Percentiles rank a stretch among this genome's conserved stretches.
These are phyloP conservation scores for Takifugu bimaculatus DNA, from an alignment of 2,113 vertebrate genomes.

Conservation along the genomic window DNA sequence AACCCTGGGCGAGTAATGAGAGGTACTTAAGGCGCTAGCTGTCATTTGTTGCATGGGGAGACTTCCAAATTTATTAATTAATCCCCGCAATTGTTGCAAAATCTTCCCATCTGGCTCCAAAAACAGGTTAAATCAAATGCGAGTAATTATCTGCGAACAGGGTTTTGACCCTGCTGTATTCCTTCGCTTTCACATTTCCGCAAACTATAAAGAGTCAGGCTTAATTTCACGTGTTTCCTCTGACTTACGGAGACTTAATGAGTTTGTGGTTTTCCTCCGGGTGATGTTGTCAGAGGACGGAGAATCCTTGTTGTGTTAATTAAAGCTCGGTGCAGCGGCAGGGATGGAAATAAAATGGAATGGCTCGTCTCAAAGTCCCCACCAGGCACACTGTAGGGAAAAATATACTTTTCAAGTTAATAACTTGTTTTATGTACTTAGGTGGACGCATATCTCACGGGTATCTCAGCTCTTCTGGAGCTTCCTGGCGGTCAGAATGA, in stretches of 20 bases:
- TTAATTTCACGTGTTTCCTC: constrained; percentile 49
- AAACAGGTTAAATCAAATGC: constrained; percentile 41
- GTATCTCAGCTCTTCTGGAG: constrained; percentile 12
- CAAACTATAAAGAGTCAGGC: constrained; percentile 54
- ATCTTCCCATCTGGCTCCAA: constrained; percentile 22
- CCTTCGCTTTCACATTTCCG: constrained; percentile 56
- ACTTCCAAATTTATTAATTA: constrained; percentile 12
- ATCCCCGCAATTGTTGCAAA: constrained; percentile 6
- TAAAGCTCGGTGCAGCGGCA: constrained; percentile 54
- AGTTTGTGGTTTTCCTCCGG: constrained; percentile 62
- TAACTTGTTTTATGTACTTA: constrained; percentile 53
- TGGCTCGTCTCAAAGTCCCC: constrained; percentile 26
- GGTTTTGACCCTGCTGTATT: constrained; percentile 41
- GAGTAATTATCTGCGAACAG: constrained; percentile 48
- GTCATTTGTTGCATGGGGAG: background rate
- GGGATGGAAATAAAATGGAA: constrained; percentile 21
- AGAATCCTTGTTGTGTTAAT: constrained; percentile 69
- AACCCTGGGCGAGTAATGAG: background rate
- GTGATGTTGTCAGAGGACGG: constrained; percentile 62
- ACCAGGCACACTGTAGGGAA: constrained; percentile 40
- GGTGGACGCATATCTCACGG: constrained; percentile 32
- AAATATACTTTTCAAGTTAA: constrained; percentile 60
- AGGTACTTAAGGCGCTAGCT: background rate
- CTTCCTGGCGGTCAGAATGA: constrained; percentile 18
- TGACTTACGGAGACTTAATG: constrained; percentile 56